Evolutionary conservation across 2,113 vertebrate species (phyloP).

Genomic region (Andinoacara biseriatus): DNA sequence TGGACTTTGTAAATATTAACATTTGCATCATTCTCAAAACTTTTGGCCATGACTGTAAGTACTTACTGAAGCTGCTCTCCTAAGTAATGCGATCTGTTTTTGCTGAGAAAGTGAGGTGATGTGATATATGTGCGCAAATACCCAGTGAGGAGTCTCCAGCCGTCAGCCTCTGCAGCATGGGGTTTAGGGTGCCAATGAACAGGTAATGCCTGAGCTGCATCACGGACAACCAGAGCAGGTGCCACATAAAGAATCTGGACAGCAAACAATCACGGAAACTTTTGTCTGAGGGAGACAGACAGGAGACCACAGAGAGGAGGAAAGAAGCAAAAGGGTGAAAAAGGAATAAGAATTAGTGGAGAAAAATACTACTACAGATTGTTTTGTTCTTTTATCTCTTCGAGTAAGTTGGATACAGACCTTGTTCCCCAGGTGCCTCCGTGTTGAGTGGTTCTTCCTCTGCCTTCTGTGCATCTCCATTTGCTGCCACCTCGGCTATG

Average conservation of each 20-base stretch:
- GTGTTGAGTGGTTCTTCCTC: constrained; percentile 18
- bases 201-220: constrained; percentile 92
- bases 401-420: constrained; percentile 31
- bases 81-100: too few relatives aligned
- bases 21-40: too few relatives aligned
- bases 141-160: constrained; percentile 67
- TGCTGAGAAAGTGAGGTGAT: background rate
- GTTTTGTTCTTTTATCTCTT: fast-evolving
- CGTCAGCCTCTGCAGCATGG: constrained; percentile 82
- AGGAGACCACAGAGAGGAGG: background rate
- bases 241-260: constrained; percentile 85
- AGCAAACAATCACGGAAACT: constrained; percentile 80
- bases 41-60: too few relatives aligned
- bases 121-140: constrained; percentile 53
- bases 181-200: constrained; percentile 92
- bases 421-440: constrained; percentile 18
- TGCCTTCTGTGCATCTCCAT: background rate
- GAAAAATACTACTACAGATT: background rate
- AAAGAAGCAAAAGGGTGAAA: background rate
- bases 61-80: too few relatives aligned
- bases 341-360: background rate
- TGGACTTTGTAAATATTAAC: too few relatives aligned
- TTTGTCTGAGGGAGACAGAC: constrained; percentile 50
- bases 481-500: background rate
- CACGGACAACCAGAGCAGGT: constrained; percentile 88